Percentiles rank a stretch among this genome's conserved stretches.
phyloP scores from a whole-genome alignment of 2,888 invertebrate species.

The Euproctis similis region DNA sequence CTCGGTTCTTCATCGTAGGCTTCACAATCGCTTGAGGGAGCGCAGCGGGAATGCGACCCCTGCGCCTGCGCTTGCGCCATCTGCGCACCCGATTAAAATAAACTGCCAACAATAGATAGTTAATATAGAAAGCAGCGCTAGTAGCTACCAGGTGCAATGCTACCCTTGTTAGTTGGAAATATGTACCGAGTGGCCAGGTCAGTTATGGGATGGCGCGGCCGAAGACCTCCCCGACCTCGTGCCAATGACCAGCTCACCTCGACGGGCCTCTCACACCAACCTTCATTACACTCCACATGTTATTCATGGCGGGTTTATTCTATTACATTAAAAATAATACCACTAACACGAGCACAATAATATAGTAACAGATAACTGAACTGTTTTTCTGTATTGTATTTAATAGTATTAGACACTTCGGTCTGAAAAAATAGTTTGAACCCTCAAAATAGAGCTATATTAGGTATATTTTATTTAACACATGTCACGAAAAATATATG shows the following conservation, averaged over 20 bases:
- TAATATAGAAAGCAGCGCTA: conserved; percentile 49
- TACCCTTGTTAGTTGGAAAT: conserved; percentile 41
- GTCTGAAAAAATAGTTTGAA: too few relatives aligned
- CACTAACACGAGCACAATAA: too few relatives aligned
- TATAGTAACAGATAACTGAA: too few relatives aligned
- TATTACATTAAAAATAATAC: not conserved
- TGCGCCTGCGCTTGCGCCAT: conserved; percentile 66
- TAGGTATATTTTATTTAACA: too few relatives aligned
- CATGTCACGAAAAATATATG: too few relatives aligned
- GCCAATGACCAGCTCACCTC: conserved; percentile 53
- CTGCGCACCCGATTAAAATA: conserved; percentile 68
- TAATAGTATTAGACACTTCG: too few relatives aligned
- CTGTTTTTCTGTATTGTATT: too few relatives aligned
- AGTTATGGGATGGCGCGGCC: conserved; percentile 47
- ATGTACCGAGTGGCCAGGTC: conserved; percentile 62
- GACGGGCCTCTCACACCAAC: conserved; percentile 34
- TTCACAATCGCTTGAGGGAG: conserved; percentile 38
- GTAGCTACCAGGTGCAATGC: conserved; percentile 57
- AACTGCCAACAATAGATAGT: conserved; percentile 61
- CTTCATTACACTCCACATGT: conserved; percentile 21
- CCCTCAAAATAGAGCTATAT: too few relatives aligned
- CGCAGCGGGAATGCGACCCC: conserved; percentile 33
- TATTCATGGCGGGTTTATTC: conserved; percentile 17
- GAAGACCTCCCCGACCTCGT: conserved; percentile 36
- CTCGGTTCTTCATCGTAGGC: conserved; percentile 42